Percentiles rank a stretch among this genome's conserved stretches.
Conservation (phyloP, 2,888 invertebrate species). For the Drosophila acutilabella region DNA sequence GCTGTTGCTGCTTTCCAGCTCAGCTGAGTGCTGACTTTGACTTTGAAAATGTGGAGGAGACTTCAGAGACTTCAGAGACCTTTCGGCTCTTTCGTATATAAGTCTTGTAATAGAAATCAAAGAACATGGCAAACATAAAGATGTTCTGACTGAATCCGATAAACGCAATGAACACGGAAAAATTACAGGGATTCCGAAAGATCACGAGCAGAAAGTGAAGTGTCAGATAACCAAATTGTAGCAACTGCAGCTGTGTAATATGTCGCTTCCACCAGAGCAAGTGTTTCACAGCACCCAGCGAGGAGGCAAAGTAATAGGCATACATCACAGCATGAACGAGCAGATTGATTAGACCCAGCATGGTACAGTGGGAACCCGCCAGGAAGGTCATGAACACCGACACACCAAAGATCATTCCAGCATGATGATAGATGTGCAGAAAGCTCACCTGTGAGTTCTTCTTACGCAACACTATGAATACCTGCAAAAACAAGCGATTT, state of each 20-base stretch:
- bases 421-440: constrained; percentile 94
- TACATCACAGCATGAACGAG: constrained; percentile 95
- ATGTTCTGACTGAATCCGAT: constrained; percentile 81
- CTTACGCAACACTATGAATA: constrained; percentile 92
- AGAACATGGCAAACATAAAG: constrained; percentile 84
- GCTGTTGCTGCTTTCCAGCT: constrained; percentile 19
- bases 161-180: constrained; percentile 71
- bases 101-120: constrained; percentile 83
- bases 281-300: constrained; percentile 89
- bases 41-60: neutral
- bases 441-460: constrained; percentile 93
- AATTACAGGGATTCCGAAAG: constrained; percentile 76
- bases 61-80: neutral
- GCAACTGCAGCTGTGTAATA: constrained; percentile 93
- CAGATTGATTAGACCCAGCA: constrained; percentile 90
- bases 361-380: constrained; percentile 90
- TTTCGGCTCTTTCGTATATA: constrained; percentile 63
- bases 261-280: constrained; percentile 94
- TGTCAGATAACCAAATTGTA: constrained; percentile 88
- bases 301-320: constrained; percentile 91
- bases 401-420: constrained; percentile 90
- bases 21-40: constrained; percentile 50
- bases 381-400: constrained; percentile 87
- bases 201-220: constrained; percentile 86
- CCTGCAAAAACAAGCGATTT: constrained; percentile 53